Percentiles rank a stretch among this genome's conserved stretches.
phyloP scores from a whole-genome alignment of 2,888 invertebrate genomes.

The Rhopalosiphum nymphaeae region DNA sequence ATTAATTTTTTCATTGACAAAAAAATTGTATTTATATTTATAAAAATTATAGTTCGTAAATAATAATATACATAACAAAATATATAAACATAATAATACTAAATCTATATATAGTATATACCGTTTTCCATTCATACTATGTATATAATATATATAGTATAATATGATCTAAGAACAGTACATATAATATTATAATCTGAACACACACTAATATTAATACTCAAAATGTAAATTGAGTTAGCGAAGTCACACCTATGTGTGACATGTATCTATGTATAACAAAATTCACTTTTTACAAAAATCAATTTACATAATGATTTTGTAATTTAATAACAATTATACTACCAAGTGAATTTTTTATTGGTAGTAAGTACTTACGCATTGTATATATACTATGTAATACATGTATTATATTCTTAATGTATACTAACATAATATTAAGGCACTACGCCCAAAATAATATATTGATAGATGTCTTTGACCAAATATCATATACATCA shows the following conservation, averaged over 20 bases:
- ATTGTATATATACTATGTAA: no score
- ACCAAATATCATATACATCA: background rate
- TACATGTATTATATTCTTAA: no score
- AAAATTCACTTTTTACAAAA: no score
- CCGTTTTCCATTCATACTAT: background rate
- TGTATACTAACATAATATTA: background rate
- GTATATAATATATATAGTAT: no score
- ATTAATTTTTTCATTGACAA: background rate
- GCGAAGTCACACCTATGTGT: no score
- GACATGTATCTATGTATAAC: no score
- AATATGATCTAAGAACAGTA: background rate
- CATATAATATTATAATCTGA: no score
- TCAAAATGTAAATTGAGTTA: no score
- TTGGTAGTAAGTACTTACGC: no score
- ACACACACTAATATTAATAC: no score
- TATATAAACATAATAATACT: background rate
- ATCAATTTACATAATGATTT: background rate
- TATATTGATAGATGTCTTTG: conserved; percentile 3
- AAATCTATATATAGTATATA: background rate
- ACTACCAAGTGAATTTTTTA: background rate
- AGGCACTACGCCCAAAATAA: background rate
- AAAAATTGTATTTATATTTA: no score
- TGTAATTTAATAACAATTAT: background rate
- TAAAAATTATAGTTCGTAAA: background rate
- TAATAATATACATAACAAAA: background rate